Base-by-base conservation (phyloP, 2,888 invertebrate species). In the Leptopterna dolabrata region DNA sequence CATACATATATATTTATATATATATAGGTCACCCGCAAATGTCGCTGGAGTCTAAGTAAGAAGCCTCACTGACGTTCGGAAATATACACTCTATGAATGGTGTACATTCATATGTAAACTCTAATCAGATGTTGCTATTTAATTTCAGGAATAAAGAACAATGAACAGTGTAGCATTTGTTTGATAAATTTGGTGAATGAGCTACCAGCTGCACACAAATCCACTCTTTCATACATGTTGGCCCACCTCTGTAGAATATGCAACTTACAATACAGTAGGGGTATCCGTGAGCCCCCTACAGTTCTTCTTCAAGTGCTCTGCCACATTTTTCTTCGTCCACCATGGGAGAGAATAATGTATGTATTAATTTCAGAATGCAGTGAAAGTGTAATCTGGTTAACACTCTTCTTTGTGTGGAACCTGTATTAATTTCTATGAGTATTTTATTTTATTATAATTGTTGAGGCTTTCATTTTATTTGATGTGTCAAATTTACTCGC, bases 271-370 rank as follows among this genome's bases (percentile, higher is more conserved):
- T 93, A 94, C 90, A 92, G 93, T 13, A 93, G 95, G 87, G 95
- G 94, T 27, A 93, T 93, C 90, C 93, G 93, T 78, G 95, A 95
- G 90, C 94, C 95, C 6, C 95, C 95, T 7, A 94, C 94, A 24
- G 93, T 94, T 88, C 93, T 96, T 83, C 93, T 95, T 80, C 95
- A 95, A 92, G 95, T 94, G 76, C 93, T 96, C 90, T 95, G 95
- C 92, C 95, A 95, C 91, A 94, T 96, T 90, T 93, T 96, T 82
- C 92, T 96, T 71, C 92, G 96, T 88, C 96, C 96, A 27, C 95
- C 95, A 7, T 96, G 95, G 96, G 95, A 95, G 91, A 93, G 94
- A 90, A 95, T 96, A 89, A 94, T 95, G 95, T 95, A 93, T 94
- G 94, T 80, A 36, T 70, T 1, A n/a, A n/a, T 51, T 51, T 51